Base-by-base conservation (phyloP, 2,113 vertebrate species). In the Alethe castanea region DNA sequence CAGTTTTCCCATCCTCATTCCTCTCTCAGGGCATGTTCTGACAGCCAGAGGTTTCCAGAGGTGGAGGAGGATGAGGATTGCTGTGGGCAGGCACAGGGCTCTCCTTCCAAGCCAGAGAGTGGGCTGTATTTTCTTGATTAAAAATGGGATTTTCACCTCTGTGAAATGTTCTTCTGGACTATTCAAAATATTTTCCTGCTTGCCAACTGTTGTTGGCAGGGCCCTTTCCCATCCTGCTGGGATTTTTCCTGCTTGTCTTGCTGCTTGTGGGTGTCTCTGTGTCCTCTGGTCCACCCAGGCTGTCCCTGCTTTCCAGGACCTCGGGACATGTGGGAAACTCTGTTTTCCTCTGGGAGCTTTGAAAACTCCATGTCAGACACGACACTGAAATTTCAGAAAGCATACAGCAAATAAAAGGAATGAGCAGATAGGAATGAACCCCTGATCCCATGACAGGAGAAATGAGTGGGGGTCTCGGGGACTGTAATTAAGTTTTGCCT, bases 401-500 rank as follows among this genome's bases (percentile, higher is more conserved):
- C 62, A 12, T 1, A 3, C 0, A 2, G 35, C 44, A 35, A 62
- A 56, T 24, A 2, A 38, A 78, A 86, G 44, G n/a, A 45, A 42
- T 0, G 31, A 48, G 57, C 19, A 5, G 26, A 2, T 0, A 45
- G 61, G 44, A 31, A 11, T 0, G 38, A 67, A 11, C 19, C 36
- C 77, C 36, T 0, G 40, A 6, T 42, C 54, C 56, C 6, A 1
- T 4, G 40, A 20, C 19, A 6, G 76, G 29, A 81, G 19, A 14
- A 61, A 29, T 1, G 48, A 87, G 12, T 0, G 1, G 33, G 50
- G 38, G 6, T 38, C 71, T 50, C 3, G 3, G 57, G 61, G 19
- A 10, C 2, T 6, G 2, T 8, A 61, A 15, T 92, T 44, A 19
- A 0, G 0, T 40, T 89, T 79, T 54, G 26, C 29, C 47, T 47